Conservation (phyloP, 2,888 invertebrate species). For the Zaprionus lineosus region DNA sequence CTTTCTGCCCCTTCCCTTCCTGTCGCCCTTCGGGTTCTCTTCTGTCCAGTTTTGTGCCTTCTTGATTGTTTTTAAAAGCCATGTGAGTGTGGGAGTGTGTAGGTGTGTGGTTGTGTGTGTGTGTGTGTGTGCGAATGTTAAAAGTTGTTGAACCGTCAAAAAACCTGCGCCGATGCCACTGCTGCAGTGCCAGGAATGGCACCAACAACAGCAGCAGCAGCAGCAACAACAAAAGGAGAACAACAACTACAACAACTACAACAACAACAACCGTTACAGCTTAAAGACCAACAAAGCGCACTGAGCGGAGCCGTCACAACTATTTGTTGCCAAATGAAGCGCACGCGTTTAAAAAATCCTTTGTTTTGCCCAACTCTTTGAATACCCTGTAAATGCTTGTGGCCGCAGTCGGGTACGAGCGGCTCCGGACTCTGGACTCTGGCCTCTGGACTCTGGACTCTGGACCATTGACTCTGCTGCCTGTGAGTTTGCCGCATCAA, state of each 20-base stretch:
- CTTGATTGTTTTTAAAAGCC: no score
- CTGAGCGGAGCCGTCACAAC: constrained; percentile 64
- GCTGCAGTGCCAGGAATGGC: no score
- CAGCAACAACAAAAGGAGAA: constrained; percentile 19
- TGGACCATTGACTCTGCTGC: no score
- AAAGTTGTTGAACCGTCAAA: constrained; percentile 71
- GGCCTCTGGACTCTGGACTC: no score
- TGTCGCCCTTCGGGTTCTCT: not conserved
- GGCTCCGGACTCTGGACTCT: no score
- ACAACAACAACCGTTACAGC: constrained; percentile 16
- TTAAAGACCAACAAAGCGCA: constrained; percentile 29
- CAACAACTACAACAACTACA: constrained; percentile 24
- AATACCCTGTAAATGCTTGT: not conserved
- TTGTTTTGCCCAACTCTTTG: not conserved
- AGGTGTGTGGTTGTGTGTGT: no score
- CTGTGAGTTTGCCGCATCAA: no score
- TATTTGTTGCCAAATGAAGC: constrained; percentile 74
- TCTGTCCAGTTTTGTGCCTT: not conserved
- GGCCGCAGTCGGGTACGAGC: no score
- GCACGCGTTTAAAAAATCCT: constrained; percentile 50
- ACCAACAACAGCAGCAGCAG: constrained; percentile 22
- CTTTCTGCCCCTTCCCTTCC: not conserved
- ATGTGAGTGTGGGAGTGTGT: no score
- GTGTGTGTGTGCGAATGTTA: constrained; percentile 40
- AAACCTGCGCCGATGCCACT: constrained; percentile 40